phyloP scores from a whole-genome alignment of 2,888 invertebrate genomes.

The Plemyria rubiginata region DNA sequence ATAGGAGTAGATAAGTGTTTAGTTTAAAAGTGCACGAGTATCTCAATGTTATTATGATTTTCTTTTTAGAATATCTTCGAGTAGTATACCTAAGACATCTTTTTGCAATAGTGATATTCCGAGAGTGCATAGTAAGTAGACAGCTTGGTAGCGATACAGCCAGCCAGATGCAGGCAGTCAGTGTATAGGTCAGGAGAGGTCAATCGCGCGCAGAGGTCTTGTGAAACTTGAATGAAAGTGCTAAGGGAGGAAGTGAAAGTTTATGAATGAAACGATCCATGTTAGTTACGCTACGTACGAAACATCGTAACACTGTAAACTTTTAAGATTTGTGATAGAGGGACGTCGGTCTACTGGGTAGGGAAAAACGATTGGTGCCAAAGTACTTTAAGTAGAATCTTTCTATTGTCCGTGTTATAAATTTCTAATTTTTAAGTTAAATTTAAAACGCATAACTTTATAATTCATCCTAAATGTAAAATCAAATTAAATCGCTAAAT shows the following conservation, averaged over 20 bases:
- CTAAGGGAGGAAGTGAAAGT: slow-evolving; percentile 15
- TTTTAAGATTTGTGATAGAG: slow-evolving; percentile 36
- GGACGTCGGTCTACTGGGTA: slow-evolving; percentile 23
- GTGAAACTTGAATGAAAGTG: slow-evolving; percentile 22
- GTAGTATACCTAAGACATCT: neutral
- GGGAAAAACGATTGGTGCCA: slow-evolving; percentile 38
- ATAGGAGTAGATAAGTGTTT: neutral
- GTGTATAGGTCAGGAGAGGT: slow-evolving; percentile 17
- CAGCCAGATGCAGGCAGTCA: neutral
- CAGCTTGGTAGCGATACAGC: slow-evolving; percentile 14
- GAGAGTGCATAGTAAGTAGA: neutral
- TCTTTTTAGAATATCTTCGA: neutral
- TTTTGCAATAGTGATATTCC: neutral
- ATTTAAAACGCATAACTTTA: neutral
- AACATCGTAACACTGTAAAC: slow-evolving; percentile 25
- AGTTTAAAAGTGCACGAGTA: neutral
- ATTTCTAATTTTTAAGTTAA: neutral
- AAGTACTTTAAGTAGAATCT: slow-evolving; percentile 31
- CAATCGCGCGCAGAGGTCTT: slow-evolving; percentile 5
- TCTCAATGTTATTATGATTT: neutral
- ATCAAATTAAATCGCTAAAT: neutral
- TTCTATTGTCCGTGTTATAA: slow-evolving; percentile 3
- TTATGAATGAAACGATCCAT: slow-evolving; percentile 22
- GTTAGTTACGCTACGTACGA: slow-evolving; percentile 17
- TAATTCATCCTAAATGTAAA: neutral